phyloP scores from a whole-genome alignment of 2,113 vertebrate species.

The Thalassarche chlororhynchos region DNA sequence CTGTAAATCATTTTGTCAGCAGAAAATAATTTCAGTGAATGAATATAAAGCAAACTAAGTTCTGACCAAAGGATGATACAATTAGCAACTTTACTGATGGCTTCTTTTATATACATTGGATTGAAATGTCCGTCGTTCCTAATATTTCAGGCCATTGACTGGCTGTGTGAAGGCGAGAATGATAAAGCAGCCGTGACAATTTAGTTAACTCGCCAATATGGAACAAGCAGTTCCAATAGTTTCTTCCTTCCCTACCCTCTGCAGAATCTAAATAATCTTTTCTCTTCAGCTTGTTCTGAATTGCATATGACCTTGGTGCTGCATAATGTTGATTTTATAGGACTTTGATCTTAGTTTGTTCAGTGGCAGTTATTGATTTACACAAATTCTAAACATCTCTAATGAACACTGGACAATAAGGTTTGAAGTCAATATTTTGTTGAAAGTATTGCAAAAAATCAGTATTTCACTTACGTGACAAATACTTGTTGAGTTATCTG shows the following conservation, averaged over 20 bases:
- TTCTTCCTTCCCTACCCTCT: slow-evolving; percentile 22
- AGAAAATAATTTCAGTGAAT: background rate
- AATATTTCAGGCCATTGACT: slow-evolving; percentile 66
- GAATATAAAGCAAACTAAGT: background rate
- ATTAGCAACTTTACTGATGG: slow-evolving; percentile 38
- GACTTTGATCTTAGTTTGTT: slow-evolving; percentile 63
- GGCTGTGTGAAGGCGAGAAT: slow-evolving; percentile 41
- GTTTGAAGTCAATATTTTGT: slow-evolving; percentile 57
- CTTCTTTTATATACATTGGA: slow-evolving; percentile 52
- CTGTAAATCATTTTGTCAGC: background rate
- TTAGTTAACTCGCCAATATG: slow-evolving; percentile 46
- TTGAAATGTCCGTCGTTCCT: slow-evolving; percentile 69
- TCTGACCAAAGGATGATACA: slow-evolving; percentile 19
- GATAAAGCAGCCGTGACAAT: slow-evolving; percentile 32
- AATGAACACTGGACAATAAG: slow-evolving; percentile 52
- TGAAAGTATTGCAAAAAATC: slow-evolving; percentile 23
- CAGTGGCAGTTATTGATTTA: slow-evolving; percentile 61
- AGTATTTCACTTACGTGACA: slow-evolving; percentile 31
- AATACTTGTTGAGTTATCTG: slow-evolving; percentile 43
- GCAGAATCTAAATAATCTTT: slow-evolving; percentile 54
- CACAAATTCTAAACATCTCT: slow-evolving; percentile 57
- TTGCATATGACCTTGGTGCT: slow-evolving; percentile 67
- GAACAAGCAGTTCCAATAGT: slow-evolving; percentile 17
- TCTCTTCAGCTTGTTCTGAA: slow-evolving; percentile 26
- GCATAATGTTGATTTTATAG: slow-evolving; percentile 69